A percentile compares a stretch with the other conserved stretches of the same genome.
Evolutionary conservation across 2,888 invertebrate species (phyloP).

Genomic region (Geotrupes spiniger): DNA sequence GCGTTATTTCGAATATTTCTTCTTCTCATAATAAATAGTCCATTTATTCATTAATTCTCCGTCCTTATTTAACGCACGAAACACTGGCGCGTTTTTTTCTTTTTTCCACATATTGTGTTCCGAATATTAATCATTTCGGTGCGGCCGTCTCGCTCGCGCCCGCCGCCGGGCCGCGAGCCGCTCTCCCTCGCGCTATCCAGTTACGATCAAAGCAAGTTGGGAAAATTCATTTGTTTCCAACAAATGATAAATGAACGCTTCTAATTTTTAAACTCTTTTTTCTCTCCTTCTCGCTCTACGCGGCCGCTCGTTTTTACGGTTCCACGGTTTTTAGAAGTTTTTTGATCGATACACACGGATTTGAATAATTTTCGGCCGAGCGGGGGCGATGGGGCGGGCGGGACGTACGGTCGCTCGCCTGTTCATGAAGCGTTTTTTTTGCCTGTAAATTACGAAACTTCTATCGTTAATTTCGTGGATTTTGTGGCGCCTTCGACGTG

Average conservation of each 20-base stretch:
- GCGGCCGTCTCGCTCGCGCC: constrained; percentile 24
- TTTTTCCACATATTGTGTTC: constrained; percentile 32
- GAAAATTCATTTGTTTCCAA: constrained; percentile 49
- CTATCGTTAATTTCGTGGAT: too few relatives aligned
- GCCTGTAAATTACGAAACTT: too few relatives aligned
- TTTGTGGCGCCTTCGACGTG: too few relatives aligned
- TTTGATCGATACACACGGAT: constrained; percentile 1
- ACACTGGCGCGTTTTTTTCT: constrained; percentile 20
- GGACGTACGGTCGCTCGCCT: too few relatives aligned
- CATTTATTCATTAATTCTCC: constrained; percentile 37
- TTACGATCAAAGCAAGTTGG: constrained; percentile 43
- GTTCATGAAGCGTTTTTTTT: too few relatives aligned
- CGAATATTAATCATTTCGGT: constrained; percentile 43
- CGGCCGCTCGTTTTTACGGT: constrained; percentile 1
- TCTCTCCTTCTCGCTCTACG: constrained; percentile 21
- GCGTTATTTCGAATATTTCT: constrained; percentile 20
- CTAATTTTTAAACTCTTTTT: constrained; percentile 41
- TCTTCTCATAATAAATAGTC: constrained; percentile 36
- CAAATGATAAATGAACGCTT: constrained; percentile 47
- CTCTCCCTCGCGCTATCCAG: constrained; percentile 40
- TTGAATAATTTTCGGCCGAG: constrained; percentile 1
- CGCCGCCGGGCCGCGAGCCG: constrained; percentile 23
- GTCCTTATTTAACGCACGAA: constrained; percentile 29
- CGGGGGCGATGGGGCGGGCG: too few relatives aligned
- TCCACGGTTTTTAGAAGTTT: constrained; percentile 1